Percentiles rank a stretch among this genome's conserved stretches.
Conservation (phyloP, 2,113 vertebrate species). For the Sylvilagus bachmani region DNA sequence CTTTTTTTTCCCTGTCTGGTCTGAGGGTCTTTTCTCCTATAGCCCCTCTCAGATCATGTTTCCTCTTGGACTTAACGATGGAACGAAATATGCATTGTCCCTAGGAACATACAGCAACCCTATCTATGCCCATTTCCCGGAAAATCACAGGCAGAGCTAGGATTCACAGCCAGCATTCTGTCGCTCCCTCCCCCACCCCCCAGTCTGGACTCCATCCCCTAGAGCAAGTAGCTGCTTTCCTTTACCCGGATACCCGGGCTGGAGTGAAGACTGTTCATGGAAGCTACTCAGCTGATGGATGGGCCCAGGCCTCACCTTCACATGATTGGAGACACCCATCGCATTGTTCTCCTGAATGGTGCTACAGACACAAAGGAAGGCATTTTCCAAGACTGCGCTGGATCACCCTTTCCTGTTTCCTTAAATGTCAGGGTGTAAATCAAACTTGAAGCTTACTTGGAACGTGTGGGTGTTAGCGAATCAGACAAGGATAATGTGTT, state of each 20-base stretch:
- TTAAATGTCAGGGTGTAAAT: constrained; percentile 43
- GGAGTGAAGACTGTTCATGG: not conserved
- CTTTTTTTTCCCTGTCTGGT: not conserved
- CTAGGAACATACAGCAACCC: not conserved
- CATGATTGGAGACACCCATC: not conserved
- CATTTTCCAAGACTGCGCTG: constrained; percentile 39
- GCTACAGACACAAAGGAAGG: not conserved
- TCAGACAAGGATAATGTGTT: constrained; percentile 67
- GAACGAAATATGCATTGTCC: not conserved
- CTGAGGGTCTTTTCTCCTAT: not conserved
- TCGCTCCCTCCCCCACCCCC: no score
- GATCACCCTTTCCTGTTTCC: constrained; percentile 62
- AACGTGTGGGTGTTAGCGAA: not conserved
- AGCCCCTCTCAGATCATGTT: not conserved
- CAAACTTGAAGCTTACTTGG: constrained; percentile 57
- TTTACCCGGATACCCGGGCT: not conserved
- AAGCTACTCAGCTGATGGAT: not conserved
- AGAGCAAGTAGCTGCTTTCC: not conserved
- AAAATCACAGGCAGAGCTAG: not conserved
- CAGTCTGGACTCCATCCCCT: no score
- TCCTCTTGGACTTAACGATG: not conserved
- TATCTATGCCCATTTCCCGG: not conserved
- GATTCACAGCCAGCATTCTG: not conserved
- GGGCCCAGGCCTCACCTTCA: rapidly evolving
- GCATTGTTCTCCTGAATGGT: not conserved